Conservation (phyloP, 2,888 invertebrate species). For the Cremastinae sp. region DNA sequence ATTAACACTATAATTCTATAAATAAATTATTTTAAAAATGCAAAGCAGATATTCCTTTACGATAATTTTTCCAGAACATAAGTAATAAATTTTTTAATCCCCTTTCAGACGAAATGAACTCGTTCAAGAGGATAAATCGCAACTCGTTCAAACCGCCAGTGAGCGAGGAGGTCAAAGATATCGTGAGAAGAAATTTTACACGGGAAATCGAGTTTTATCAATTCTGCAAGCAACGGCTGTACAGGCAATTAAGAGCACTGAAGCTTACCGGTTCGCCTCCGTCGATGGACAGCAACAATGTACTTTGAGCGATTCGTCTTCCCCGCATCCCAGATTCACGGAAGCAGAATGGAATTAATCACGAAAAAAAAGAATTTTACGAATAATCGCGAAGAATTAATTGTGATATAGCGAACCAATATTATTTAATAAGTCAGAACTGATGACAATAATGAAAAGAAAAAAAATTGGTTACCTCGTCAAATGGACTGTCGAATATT, state of each 20-base stretch:
- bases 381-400: constrained; percentile 31
- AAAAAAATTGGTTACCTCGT: too few species aligned
- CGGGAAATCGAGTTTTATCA: constrained; percentile 95
- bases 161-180: constrained; percentile 91
- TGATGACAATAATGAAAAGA: neutral
- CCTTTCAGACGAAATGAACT: constrained; percentile 86
- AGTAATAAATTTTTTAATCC: constrained; percentile 29
- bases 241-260: constrained; percentile 89
- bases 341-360: neutral
- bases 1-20: neutral
- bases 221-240: constrained; percentile 92
- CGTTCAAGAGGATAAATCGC: constrained; percentile 89
- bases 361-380: constrained; percentile 7
- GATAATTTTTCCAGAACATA: neutral
- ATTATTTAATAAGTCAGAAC: constrained; percentile 22
- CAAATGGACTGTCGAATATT: too few species aligned
- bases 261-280: constrained; percentile 80
- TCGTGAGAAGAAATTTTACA: constrained; percentile 92
- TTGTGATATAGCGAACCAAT: constrained; percentile 57
- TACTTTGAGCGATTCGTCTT: constrained; percentile 21
- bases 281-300: constrained; percentile 38
- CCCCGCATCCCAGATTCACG: neutral
- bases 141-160: constrained; percentile 94
- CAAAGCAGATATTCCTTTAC: neutral
- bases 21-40: too few species aligned